A percentile compares a stretch with the other conserved stretches of the same genome.
Evolutionary conservation across 2,113 vertebrate genomes (phyloP).

Genomic region (Tragelaphus scriptus): DNA sequence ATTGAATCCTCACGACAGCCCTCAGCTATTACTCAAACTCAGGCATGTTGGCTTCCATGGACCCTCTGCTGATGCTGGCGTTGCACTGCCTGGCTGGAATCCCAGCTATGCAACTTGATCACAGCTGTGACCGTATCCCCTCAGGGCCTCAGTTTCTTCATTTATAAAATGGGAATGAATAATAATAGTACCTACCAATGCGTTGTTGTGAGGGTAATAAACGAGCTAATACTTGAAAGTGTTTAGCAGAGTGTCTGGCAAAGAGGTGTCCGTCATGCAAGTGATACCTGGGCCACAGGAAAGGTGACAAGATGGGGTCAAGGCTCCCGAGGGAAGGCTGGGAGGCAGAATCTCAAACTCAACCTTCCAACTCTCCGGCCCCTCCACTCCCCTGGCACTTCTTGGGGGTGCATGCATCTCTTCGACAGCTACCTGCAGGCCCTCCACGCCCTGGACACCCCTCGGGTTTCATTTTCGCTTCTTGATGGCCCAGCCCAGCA

Average conservation of each 20-base stretch:
- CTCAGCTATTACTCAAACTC: background rate
- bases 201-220: background rate
- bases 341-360: background rate
- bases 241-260: background rate
- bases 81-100: background rate
- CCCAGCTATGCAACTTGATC: background rate
- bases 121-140: background rate
- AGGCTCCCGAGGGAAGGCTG: background rate
- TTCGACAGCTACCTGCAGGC: background rate
- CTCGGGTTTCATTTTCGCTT: background rate
- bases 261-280: background rate
- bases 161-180: background rate
- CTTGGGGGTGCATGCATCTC: accelerated
- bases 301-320: background rate
- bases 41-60: accelerated
- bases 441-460: background rate
- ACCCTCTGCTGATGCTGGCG: no score
- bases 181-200: background rate
- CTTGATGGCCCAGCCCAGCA: background rate
- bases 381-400: background rate
- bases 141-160: background rate
- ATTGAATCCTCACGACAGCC: accelerated
- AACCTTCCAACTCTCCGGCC: background rate
- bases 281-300: background rate
- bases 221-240: background rate